Evolutionary conservation across 64 coral and sea anemone genomes (phyloP).

Genomic region (Anthopleura sola): DNA sequence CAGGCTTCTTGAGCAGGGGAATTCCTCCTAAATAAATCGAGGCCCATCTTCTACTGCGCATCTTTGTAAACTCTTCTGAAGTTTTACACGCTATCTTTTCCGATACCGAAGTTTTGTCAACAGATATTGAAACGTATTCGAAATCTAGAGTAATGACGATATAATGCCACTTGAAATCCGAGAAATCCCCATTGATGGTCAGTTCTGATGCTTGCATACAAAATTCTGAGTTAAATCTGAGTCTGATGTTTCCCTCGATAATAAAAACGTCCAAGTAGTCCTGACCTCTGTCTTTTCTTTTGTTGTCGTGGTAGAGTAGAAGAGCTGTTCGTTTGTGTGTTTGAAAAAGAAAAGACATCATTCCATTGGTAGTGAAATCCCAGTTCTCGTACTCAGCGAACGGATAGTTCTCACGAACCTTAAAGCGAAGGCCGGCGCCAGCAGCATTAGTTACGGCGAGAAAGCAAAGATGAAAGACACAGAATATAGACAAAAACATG

Average conservation of each 20-base stretch:
- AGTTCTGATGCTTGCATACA: neutral
- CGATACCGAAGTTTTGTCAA: slow-evolving; percentile 3
- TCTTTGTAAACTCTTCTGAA: neutral
- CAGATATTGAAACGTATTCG: neutral
- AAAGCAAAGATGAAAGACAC: neutral
- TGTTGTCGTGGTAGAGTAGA: slow-evolving; percentile 39
- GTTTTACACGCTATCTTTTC: neutral
- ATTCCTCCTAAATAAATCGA: slow-evolving; percentile 11
- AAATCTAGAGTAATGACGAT: slow-evolving; percentile 12
- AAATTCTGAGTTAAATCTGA: neutral
- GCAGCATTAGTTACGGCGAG: neutral
- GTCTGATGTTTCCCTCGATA: slow-evolving; percentile 17
- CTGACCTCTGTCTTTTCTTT: neutral
- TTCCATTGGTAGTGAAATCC: slow-evolving; percentile 10
- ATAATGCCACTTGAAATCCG: slow-evolving; percentile 33
- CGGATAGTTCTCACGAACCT: neutral
- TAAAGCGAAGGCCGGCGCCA: slow-evolving; percentile 31
- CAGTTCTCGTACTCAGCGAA: slow-evolving; percentile 38
- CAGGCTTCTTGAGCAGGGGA: neutral
- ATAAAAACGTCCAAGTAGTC: slow-evolving; percentile 34
- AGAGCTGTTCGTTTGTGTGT: slow-evolving; percentile 15
- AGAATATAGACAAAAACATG: neutral
- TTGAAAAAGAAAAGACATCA: slow-evolving; percentile 42
- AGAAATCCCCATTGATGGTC: neutral
- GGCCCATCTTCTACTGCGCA: neutral